Evolutionary conservation across 2,888 invertebrate genomes (phyloP), one percentile per base, ranked within the genome.

Genomic region (Homarus gammarus): DNA sequence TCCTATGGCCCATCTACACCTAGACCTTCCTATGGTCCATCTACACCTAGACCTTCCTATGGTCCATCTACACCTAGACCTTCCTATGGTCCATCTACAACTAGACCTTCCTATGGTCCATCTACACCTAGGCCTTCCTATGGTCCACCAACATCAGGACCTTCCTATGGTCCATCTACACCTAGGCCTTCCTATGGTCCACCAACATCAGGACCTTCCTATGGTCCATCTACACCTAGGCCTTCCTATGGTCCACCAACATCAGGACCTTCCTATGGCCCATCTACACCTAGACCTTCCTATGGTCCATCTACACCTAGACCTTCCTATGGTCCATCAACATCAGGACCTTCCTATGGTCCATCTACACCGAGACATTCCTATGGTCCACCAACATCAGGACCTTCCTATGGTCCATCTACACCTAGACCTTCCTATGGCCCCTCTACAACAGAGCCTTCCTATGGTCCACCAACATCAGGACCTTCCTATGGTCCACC

Each of bases 241-340:
- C 49, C 49, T 31, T 18, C 51, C 56, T 49, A 40, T 77, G 77
- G 77, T 49, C 77, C 49, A 38, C 27, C 40, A 27, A 44, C 51
- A 2, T 61, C 78, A 12, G 1, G 3, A 12, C 40, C 27, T 18
- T 33, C 5, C 33, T 78, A 78, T 78, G 33, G 78, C 36, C 6
- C 78, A 12, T 33, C 78, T 2, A 27, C 68, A 27, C 31, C 56
- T 22, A 40, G n/a, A 18, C 77, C 77, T n/a, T 44, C 40, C 0
- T 78, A 78, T 78, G 78, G 78, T 56, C 78, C 78, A n/a, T n/a
- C 78, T 49, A 31, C 75, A 15, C 75, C 79, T n/a, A 18, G 27
- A n/a, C 44, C 33, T 2, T 61, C 44, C 77, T 77, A 77, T 78
- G 78, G 78, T 56, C 78, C 78, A 31, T n/a, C n/a, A n/a, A n/a